Percentiles rank a stretch among this genome's conserved stretches.
phyloP scores from a whole-genome alignment of 2,888 invertebrate species.

The Pteria penguin region DNA sequence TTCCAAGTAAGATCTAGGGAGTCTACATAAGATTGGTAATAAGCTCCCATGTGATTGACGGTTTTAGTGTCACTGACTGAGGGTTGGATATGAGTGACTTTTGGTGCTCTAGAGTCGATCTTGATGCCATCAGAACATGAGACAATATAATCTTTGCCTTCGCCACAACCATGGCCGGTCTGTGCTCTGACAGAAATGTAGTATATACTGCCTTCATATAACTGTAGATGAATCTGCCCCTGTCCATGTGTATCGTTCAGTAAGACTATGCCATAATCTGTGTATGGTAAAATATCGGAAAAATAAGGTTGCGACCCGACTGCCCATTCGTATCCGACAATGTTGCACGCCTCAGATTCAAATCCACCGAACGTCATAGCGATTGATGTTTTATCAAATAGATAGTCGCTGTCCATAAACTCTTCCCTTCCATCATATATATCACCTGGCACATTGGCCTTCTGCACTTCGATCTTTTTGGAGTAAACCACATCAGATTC shows the following conservation, averaged over 20 bases:
- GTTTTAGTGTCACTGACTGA: conserved; percentile 28
- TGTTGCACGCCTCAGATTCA: conserved; percentile 64
- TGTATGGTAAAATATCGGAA: conserved; percentile 62
- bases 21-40: conserved; percentile 47
- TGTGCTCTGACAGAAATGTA: conserved; percentile 61
- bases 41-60: conserved; percentile 21
- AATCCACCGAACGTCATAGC: conserved; percentile 66
- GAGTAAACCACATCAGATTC: conserved; percentile 43
- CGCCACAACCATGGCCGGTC: conserved; percentile 58
- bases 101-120: conserved; percentile 54
- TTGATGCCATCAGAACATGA: conserved; percentile 65
- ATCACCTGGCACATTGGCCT: conserved; percentile 59
- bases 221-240: conserved; percentile 56
- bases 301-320: conserved; percentile 60
- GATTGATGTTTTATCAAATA: conserved; percentile 59
- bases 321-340: conserved; percentile 65
- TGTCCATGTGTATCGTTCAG: conserved; percentile 58
- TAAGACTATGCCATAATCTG: conserved; percentile 63
- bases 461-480: conserved; percentile 51
- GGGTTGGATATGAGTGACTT: conserved; percentile 30
- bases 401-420: conserved; percentile 53
- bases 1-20: conserved; percentile 40
- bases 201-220: conserved; percentile 59
- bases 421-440: conserved; percentile 61
- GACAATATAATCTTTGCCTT: conserved; percentile 55